phyloP scores from a whole-genome alignment of 1,140 invertebrate species.

The Drosophila repletoides region DNA sequence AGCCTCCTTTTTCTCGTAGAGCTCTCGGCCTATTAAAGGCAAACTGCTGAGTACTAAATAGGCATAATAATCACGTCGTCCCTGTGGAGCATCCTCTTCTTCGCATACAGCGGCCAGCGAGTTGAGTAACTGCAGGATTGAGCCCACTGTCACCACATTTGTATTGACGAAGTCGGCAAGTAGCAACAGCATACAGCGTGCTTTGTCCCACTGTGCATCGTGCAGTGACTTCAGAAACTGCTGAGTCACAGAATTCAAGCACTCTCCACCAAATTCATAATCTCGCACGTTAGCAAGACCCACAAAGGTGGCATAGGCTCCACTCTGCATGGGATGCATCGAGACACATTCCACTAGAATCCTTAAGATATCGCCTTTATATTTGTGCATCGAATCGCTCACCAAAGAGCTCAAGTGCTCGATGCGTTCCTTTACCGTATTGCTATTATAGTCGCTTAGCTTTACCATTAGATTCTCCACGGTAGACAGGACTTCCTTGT shows the following conservation, averaged over 20 bases:
- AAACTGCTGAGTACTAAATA: slow-evolving; percentile 95
- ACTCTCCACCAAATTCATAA: slow-evolving; percentile 98
- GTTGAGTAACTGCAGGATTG: slow-evolving; percentile 94
- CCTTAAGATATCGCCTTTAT: slow-evolving; percentile 90
- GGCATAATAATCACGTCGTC: slow-evolving; percentile 96
- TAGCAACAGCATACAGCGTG: slow-evolving; percentile 92
- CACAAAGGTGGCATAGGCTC: slow-evolving; percentile 97
- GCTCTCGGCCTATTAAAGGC: slow-evolving; percentile 96
- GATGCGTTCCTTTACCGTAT: slow-evolving; percentile 18
- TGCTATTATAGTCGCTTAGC: slow-evolving; percentile 4
- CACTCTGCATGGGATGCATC: slow-evolving; percentile 97
- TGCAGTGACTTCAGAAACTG: slow-evolving; percentile 95
- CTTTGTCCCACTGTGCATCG: slow-evolving; percentile 92
- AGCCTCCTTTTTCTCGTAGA: slow-evolving; percentile 97
- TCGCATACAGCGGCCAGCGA: slow-evolving; percentile 95
- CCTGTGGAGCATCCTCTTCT: slow-evolving; percentile 93
- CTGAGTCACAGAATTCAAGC: slow-evolving; percentile 95
- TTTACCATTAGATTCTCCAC: slow-evolving; percentile 17
- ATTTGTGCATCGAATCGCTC: not conserved
- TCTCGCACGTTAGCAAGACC: slow-evolving; percentile 97
- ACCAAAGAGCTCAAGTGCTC: slow-evolving; percentile 29
- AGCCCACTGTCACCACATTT: slow-evolving; percentile 95
- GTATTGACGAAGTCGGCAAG: slow-evolving; percentile 97
- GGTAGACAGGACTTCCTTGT: not conserved
- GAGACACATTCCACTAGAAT: slow-evolving; percentile 96